Evolutionary conservation across 2,113 vertebrate species (phyloP).

Genomic region (Tympanuchus pallidicinctus): DNA sequence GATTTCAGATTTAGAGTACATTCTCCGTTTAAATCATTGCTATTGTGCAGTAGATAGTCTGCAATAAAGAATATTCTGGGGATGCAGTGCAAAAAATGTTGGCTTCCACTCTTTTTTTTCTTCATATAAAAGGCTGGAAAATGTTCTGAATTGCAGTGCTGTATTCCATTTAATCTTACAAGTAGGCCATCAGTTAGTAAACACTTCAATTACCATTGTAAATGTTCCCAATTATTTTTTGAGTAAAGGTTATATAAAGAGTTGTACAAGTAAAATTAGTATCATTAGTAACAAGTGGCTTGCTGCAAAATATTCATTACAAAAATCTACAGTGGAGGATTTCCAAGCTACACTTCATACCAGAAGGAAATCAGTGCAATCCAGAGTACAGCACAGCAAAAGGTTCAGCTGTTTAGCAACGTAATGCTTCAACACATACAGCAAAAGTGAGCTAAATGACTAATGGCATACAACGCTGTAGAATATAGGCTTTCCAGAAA

Average conservation of each 20-base stretch:
- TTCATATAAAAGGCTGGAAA: neutral
- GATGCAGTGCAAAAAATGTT: neutral
- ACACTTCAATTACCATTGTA: neutral
- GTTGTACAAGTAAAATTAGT: neutral
- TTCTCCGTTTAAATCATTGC: neutral
- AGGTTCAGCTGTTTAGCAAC: neutral
- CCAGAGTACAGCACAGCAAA: neutral
- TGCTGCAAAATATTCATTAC: neutral
- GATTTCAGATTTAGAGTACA: neutral
- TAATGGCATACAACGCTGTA: neutral
- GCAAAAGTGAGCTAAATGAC: neutral
- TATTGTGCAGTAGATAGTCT: neutral
- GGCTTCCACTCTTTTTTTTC: neutral
- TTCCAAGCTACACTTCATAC: neutral
- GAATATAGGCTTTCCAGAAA: neutral
- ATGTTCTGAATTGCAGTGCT: neutral
- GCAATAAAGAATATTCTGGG: neutral
- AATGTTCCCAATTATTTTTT: neutral
- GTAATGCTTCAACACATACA: neutral
- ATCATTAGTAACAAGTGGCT: neutral
- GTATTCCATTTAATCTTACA: neutral
- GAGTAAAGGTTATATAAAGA: neutral
- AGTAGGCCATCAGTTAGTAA: neutral
- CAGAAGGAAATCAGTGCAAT: neutral
- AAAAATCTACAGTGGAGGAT: neutral